Evolutionary conservation across 2,888 invertebrate genomes (phyloP), one percentile per base, ranked within the genome.

Genomic region (Athalia rosae): DNA sequence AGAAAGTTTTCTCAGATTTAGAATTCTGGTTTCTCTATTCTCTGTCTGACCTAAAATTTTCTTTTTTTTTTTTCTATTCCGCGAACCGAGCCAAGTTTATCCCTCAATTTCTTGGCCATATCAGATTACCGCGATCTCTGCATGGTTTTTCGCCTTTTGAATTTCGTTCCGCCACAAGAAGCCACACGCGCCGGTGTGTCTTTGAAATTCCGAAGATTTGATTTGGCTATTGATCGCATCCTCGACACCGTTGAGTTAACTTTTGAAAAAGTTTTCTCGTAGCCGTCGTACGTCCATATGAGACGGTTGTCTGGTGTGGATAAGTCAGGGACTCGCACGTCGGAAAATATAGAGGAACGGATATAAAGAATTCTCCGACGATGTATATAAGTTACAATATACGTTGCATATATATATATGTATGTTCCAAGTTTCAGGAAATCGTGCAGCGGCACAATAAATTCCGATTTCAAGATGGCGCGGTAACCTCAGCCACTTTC

Each of bases 381-480:
- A 28, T 2, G 28, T 28, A 28, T 28, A 28, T 28, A 28, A 28
- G 28, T 28, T 28, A 28, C 28, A 28, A 28, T 28, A 28, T 28
- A 28, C 28, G 28, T 28, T 28, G n/a, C n/a, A n/a, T n/a, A n/a
- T n/a, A n/a, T n/a, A n/a, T n/a, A n/a, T n/a, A n/a, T n/a, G n/a
- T n/a, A n/a, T n/a, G n/a, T n/a, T n/a, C n/a, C 28, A 28, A 28
- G 28, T 28, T 28, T 28, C 28, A 28, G 28, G 9, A 53, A 53
- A 53, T 53, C n/a, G n/a, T n/a, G 53, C 53, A 53, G 53, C 53
- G 3, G 71, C 13, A 50, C 71, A 45, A 71, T 71, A 71, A 71
- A 71, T 71, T 71, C 58, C 71, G 71, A 28, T 59, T 71, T 13
- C 71, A 71, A 59, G 58, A 71, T 59, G 71, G 71, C 58, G 71